Base-by-base conservation (phyloP, 2,888 invertebrate species). In the Lasioglossum vierecki region DNA sequence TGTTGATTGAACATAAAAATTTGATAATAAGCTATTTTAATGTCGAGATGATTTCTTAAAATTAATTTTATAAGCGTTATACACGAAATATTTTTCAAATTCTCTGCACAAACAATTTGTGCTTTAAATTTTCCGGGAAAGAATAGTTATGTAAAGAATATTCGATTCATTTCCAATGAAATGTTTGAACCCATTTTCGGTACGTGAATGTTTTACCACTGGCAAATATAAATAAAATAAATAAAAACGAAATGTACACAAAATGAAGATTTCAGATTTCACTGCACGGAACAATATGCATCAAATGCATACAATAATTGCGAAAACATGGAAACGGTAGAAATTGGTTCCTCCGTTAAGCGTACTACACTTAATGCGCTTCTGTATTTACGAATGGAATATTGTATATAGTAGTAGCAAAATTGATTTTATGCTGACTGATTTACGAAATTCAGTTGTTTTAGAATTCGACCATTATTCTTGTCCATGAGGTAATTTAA, bases 341-440 rank as follows among this genome's bases (percentile, higher is more conserved):
- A 77, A 77, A 81, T 77, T 72, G 26, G n/a, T 75, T 82, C 30
- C n/a, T 75, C n/a, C 63, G 41, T 49, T 63, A 49, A 26, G 44
- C 57, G 68, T 39, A 4, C 26, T 71, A 60, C 60, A 11, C 41
- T 26, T 49, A 80, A n/a, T 70, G 49, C 35, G 63, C 13, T 41
- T 44, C 13, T 60, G 49, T 41, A 75, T 83, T 83, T 81, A 63
- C 63, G 35, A 18, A 30, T 41, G 30, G 70, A 30, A 57, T 70
- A 70, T 35, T 72, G 63, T 53, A n/a, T n/a, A n/a, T 35, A 41
- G 66, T 35, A 41, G 66, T 68, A 82, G 15, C 66, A 73, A 73
- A 79, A 79, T 57, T 66, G 57, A 41, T 9, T 30, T 82, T 82
- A 80, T 80, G 70, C 70, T 26, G 22, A 22, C 15, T 15, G 70